These are phyloP conservation scores for Drosophila prolongata DNA, from an alignment of 2,888 invertebrate genomes.

Conservation along the genomic window DNA sequence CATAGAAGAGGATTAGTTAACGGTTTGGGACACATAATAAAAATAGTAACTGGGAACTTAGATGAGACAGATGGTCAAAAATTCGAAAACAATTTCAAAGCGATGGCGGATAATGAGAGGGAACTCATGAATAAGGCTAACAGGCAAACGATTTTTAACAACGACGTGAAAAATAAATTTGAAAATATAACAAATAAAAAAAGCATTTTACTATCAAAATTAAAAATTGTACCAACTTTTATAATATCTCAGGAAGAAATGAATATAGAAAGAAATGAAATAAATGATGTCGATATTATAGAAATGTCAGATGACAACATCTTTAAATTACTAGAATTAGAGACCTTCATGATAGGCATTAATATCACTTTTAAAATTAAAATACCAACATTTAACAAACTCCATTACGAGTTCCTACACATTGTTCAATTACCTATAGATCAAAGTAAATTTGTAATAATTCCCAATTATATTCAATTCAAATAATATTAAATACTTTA, in stretches of 20 bases:
- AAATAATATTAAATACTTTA: not conserved
- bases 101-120: not conserved
- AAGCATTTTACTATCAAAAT: not conserved
- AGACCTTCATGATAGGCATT: not conserved
- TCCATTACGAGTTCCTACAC: not conserved
- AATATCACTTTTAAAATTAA: not conserved
- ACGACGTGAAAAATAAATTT: too few relatives aligned
- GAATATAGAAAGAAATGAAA: not conserved
- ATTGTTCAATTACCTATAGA: not conserved
- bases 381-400: conserved; percentile 1
- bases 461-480: not conserved
- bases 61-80: not conserved
- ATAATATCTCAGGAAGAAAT: not conserved
- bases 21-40: too few relatives aligned
- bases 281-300: not conserved
- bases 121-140: too few relatives aligned
- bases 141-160: not conserved
- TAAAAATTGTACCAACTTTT: conserved; percentile 1
- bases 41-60: conserved; percentile 1
- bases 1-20: conserved; percentile 1
- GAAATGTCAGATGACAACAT: not conserved
- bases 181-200: not conserved
- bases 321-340: not conserved
- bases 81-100: not conserved
- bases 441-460: not conserved